Evolutionary conservation across 2,113 vertebrate genomes (phyloP).

Genomic region (Martes martes): DNA sequence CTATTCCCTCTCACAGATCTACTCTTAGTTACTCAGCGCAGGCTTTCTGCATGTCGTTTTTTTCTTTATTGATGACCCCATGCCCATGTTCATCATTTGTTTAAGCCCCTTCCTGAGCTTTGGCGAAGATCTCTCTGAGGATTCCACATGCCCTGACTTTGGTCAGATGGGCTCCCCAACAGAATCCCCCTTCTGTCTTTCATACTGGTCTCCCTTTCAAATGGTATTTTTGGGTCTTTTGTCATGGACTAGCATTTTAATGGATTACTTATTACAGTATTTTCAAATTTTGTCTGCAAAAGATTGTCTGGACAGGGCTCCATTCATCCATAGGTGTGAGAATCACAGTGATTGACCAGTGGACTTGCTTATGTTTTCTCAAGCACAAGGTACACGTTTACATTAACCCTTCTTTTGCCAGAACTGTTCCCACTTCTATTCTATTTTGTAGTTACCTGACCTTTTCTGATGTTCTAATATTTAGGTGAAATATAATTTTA

Average conservation of each 20-base stretch:
- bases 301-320: background rate
- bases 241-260: background rate
- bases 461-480: background rate
- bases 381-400: background rate
- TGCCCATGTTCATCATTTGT: fast-evolving
- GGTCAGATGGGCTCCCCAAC: background rate
- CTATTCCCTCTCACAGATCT: background rate
- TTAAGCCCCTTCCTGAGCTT: background rate
- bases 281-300: background rate
- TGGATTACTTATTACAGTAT: background rate
- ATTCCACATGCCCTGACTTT: fast-evolving
- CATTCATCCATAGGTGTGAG: fast-evolving
- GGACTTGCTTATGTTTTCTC: fast-evolving
- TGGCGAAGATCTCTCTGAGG: background rate
- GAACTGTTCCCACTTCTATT: background rate
- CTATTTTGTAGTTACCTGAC: background rate
- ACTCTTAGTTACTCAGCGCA: fast-evolving
- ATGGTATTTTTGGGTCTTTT: background rate
- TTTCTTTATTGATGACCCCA: background rate
- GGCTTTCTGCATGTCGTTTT: fast-evolving
- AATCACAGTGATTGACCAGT: fast-evolving
- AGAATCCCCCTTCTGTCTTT: background rate
- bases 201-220: background rate
- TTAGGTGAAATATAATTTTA: background rate
- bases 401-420: background rate